Evolutionary conservation across 1,140 invertebrate genomes (phyloP).

Genomic region (Zaprionus davidi): DNA sequence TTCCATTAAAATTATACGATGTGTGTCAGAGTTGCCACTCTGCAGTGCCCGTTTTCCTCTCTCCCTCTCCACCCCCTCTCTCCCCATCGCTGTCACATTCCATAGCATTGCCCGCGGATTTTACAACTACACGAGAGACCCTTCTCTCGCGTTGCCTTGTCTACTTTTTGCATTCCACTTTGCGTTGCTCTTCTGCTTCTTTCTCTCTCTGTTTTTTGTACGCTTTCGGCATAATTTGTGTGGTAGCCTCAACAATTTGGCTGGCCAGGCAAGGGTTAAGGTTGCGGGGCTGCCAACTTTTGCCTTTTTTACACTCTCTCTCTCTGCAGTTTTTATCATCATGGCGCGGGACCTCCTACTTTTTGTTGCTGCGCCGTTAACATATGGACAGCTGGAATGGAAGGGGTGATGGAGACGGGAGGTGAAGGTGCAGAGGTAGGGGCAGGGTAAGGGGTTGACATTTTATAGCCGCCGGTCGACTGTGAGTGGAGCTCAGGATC

Average conservation of each 20-base stretch:
- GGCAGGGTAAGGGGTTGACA: constrained; percentile 43
- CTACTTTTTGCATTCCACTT: constrained; percentile 28
- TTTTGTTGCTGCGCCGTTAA: constrained; percentile 40
- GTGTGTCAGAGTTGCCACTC: constrained; percentile 36
- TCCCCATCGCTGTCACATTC: neutral
- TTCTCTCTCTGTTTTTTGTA: constrained; percentile 35
- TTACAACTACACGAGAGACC: neutral
- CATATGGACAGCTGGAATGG: constrained; percentile 58
- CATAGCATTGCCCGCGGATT: neutral
- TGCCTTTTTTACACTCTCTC: constrained; percentile 21
- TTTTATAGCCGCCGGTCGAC: constrained; percentile 66
- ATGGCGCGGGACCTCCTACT: constrained; percentile 12
- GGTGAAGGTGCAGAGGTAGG: neutral
- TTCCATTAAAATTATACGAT: constrained; percentile 79
- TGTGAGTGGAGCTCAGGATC: constrained; percentile 43
- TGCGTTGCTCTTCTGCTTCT: constrained; percentile 12
- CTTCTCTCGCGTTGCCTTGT: neutral
- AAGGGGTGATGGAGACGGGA: neutral
- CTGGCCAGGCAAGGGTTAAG: constrained; percentile 74
- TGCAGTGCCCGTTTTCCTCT: neutral
- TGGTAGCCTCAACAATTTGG: constrained; percentile 76
- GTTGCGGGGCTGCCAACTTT: constrained; percentile 45
- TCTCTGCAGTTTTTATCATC: constrained; percentile 9
- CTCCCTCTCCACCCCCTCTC: neutral
- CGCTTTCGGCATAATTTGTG: constrained; percentile 68